Conservation (phyloP, 2,113 vertebrate species). For the Myanophis thanlyinensis region DNA sequence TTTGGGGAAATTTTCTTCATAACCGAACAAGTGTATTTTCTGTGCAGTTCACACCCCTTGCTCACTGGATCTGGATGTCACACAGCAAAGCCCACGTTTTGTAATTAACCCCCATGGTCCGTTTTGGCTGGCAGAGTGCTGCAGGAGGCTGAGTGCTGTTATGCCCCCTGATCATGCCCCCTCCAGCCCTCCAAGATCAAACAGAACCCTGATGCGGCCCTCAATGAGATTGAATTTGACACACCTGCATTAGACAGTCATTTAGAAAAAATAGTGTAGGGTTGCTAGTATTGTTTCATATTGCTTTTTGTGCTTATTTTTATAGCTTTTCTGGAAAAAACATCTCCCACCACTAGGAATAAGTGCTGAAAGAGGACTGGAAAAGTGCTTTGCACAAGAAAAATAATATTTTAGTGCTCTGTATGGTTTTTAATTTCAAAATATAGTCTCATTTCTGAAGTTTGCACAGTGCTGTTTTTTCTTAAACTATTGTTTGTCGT, state of each 20-base stretch:
- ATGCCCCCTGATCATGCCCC: too few relatives aligned
- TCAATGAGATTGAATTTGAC: too few relatives aligned
- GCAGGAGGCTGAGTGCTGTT: too few relatives aligned
- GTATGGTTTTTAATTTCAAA: background rate
- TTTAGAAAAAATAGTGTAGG: background rate
- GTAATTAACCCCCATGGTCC: too few relatives aligned
- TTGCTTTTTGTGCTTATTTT: background rate
- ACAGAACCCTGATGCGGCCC: too few relatives aligned
- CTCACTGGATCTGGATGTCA: too few relatives aligned
- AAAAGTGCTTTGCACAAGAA: background rate
- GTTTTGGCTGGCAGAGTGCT: too few relatives aligned
- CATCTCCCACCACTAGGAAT: background rate
- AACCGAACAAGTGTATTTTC: too few relatives aligned
- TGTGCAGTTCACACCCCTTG: too few relatives aligned
- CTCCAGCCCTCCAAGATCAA: too few relatives aligned
- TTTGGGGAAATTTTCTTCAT: too few relatives aligned
- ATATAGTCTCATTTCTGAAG: background rate
- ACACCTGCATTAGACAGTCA: background rate
- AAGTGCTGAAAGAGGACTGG: background rate
- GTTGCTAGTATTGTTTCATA: background rate
- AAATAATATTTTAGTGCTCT: background rate
- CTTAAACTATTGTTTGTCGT: constrained; percentile 27
- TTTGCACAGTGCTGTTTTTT: background rate
- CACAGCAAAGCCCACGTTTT: too few relatives aligned
- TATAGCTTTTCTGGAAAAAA: background rate